Base-by-base conservation (phyloP, 1,140 invertebrate genomes). In the Atopsyche davidsoni region DNA sequence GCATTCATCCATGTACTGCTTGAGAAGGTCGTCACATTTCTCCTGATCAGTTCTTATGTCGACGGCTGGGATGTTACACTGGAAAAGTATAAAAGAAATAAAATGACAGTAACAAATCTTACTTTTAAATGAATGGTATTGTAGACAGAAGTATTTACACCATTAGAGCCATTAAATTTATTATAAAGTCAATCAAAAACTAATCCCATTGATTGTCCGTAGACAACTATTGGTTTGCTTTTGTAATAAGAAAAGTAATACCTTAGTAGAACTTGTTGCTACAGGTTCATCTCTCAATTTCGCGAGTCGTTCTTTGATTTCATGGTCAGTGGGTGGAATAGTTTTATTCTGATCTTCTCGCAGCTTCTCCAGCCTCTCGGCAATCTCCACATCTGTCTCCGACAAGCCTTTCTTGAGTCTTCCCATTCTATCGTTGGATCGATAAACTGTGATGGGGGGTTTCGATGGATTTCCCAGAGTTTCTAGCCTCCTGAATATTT, bases 11-110 rank as follows among this genome's bases (percentile, higher is more conserved):
- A 77, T 55, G 55, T 79, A 80, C 52, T 81, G 75, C 38, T 75
- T 75, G 11, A 85, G 49, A 13, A 84, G 60, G 58, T 80, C 77
- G 60, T 80, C 72, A 16, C 70, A 72, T 67, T 81, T 80, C 55
- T 83, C 76, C 55, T 80, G 71, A 57, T 81, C 79, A 46, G 70
- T 75, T 61, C 75, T 70, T 48, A 62, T 63, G 55, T 78, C 76
- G 13, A 60, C 66, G 24, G 61, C 50, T 43, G 61, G 53, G 42
- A 64, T 36, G 35, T 62, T 48, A 16, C 61, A 53, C 67, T 70
- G 44, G 31, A 67, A 64, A 21, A 53, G 38, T 17, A 36, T 39
- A 43, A 51, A n/a, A n/a, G n/a, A n/a, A n/a, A n/a, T n/a, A n/a
- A n/a, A n/a, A n/a, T n/a, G n/a, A n/a, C n/a, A n/a, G n/a, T n/a